Base-by-base conservation (phyloP, 2,797 vertebrate species). In the Pelodytes ibericus region DNA sequence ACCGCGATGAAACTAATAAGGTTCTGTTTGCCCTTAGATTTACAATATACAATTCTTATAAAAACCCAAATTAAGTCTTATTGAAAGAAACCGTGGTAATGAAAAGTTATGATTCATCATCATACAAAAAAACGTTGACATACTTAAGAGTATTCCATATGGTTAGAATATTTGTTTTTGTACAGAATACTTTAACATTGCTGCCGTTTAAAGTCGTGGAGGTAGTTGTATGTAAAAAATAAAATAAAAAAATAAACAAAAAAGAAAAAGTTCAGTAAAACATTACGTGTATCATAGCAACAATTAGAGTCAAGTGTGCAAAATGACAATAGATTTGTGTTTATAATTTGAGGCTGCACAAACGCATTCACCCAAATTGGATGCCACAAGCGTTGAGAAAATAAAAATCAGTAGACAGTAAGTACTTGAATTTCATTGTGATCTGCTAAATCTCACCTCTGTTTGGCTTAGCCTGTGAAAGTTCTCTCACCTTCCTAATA, bases 221-320 rank as follows among this genome's bases (percentile, higher is more conserved):
- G 96, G 96, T 98, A 98, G 96, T 95, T 94, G 90, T 93, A 93
- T 92, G 91, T 87, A 88, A 91, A 93, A 93, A 91, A 89, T n/a
- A 84, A 90, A 90, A 81, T 16, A 82, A 87, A 83, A 90, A 87
- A 90, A 20, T 53, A 47, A 90, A 92, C 90, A 91, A 90, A 86
- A 90, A 88, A 90, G 91, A 92, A 91, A 89, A 85, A 90, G 91
- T 71, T 68, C 49, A 68, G 90, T 89, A 89, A 91, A 91, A 90
- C 90, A 86, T 88, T 91, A 91, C 88, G 90, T 88, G 88, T 88
- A 91, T 91, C 89, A 88, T 90, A 92, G 89, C 88, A 91, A 92
- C 91, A 91, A 66, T 72, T 51, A 66, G 88, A 88, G 87, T 84
- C 72, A 90, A 86, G 89, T 91, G 92, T 93, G 91, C 92, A 92